phyloP scores from a whole-genome alignment of 2,888 invertebrate genomes.

The Cataglyphis cursor region DNA sequence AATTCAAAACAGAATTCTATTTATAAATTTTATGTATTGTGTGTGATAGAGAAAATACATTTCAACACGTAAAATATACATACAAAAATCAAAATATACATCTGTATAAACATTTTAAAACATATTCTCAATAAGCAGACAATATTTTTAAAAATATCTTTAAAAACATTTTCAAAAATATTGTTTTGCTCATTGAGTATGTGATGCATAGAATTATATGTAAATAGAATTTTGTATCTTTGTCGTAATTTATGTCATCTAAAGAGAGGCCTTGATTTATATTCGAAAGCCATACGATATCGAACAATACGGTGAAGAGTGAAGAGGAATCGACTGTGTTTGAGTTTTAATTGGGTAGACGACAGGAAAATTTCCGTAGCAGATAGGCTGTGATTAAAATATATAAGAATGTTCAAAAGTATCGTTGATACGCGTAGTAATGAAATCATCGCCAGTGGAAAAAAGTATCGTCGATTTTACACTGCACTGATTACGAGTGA shows the following conservation, averaged over 20 bases:
- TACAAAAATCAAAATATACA: no score
- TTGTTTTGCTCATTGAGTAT: no score
- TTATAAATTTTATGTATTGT: no score
- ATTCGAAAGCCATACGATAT: neutral
- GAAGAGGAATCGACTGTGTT: slow-evolving; percentile 20
- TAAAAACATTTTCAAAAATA: no score
- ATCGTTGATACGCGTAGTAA: neutral
- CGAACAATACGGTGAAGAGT: neutral
- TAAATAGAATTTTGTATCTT: neutral
- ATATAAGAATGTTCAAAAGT: slow-evolving; percentile 48
- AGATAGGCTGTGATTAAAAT: slow-evolving; percentile 42
- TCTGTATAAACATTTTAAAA: no score
- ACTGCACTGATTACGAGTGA: neutral
- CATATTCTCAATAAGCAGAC: no score
- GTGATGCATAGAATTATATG: neutral
- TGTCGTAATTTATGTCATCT: neutral
- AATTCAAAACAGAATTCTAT: no score
- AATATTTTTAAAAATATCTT: no score
- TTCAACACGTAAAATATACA: no score
- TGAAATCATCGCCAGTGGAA: neutral
- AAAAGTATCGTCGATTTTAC: neutral
- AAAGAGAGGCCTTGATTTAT: neutral
- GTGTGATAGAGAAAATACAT: no score
- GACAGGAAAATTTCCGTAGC: slow-evolving; percentile 69
- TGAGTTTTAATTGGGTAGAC: slow-evolving; percentile 61